Base-by-base conservation (phyloP, 1,140 invertebrate genomes). In the Kradibia gibbosae region DNA sequence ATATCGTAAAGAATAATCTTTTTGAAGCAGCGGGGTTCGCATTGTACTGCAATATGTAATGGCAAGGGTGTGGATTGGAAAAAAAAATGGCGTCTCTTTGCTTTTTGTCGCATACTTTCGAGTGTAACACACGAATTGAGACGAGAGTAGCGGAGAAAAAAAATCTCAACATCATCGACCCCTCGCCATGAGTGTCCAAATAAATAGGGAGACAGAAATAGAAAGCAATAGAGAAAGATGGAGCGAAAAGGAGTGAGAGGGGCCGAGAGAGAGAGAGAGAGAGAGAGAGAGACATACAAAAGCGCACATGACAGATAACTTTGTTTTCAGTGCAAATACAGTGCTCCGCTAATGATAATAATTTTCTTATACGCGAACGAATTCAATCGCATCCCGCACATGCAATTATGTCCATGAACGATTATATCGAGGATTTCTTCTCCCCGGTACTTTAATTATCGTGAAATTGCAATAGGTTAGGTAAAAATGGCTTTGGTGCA, bases 221-320 rank as follows among this genome's bases (percentile, higher is more conserved):
- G 45, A 25, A 42, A n/a, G n/a, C n/a, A n/a, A n/a, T n/a, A n/a
- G n/a, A n/a, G n/a, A n/a, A n/a, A n/a, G n/a, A n/a, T n/a, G n/a
- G n/a, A n/a, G n/a, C n/a, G n/a, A n/a, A 34, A n/a, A 74, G 42
- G 74, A 77, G 62, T 45, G n/a, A 72, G 53, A 73, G 70, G 57
- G 50, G 72, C 70, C 62, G 76, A 74, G 28, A 82, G 76, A 78
- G 76, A 82, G 70, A 74, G 34, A 78, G 70, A 57, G 42, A 82
- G 70, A 78, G 25, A n/a, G 71, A 74, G 65, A 53, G 67, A 70
- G 45, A 83, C 39, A 7, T 7, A 39, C 34, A 67, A 8, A 39
- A 28, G 34, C 22, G 15, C 3, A 22, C 20, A 10, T 20, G 60
- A 65, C 20, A 31, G 31, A 65, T 36, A 65, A 65, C 60, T 8